Percentiles rank a stretch among this genome's conserved stretches.
These are phyloP conservation scores for Aspidiotus rigidus DNA, from an alignment of 2,888 invertebrate species.

Conservation along the genomic window DNA sequence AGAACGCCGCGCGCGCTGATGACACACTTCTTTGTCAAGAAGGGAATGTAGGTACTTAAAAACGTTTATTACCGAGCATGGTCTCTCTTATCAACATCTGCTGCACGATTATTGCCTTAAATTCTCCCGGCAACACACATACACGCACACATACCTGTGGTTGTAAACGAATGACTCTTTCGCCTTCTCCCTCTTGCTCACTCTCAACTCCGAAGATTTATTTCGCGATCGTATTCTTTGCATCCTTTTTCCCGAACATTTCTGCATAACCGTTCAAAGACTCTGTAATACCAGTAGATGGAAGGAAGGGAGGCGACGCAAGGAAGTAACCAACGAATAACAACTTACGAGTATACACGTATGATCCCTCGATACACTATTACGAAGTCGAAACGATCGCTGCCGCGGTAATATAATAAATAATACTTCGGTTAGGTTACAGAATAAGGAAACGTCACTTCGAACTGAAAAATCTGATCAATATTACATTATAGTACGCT, in stretches of 20 bases:
- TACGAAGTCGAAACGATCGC: conserved; percentile 21
- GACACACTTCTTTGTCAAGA: conserved; percentile 33
- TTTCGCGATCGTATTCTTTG: conserved; percentile 30
- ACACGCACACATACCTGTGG: background rate
- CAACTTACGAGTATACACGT: background rate
- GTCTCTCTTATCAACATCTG: conserved; percentile 33
- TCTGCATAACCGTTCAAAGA: conserved; percentile 8
- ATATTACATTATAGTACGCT: background rate
- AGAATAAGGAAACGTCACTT: background rate
- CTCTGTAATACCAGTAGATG: background rate
- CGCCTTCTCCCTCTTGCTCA: conserved; percentile 18
- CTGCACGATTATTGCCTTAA: conserved; percentile 34
- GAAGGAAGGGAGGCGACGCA: background rate
- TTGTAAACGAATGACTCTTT: background rate
- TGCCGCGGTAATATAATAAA: conserved; percentile 23
- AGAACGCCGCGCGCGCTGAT: conserved; percentile 28
- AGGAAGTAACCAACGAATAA: conserved; percentile 7
- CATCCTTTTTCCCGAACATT: conserved; percentile 31
- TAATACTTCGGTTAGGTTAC: conserved; percentile 9
- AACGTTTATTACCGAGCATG: conserved; percentile 32
- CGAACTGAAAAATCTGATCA: conserved; percentile 17
- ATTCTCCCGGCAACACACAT: conserved; percentile 19
- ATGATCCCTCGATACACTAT: background rate
- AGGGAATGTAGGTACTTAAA: conserved; percentile 25
- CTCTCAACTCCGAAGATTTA: conserved; percentile 29